phyloP scores from a whole-genome alignment of 2,797 vertebrate species.

The Huso huso region DNA sequence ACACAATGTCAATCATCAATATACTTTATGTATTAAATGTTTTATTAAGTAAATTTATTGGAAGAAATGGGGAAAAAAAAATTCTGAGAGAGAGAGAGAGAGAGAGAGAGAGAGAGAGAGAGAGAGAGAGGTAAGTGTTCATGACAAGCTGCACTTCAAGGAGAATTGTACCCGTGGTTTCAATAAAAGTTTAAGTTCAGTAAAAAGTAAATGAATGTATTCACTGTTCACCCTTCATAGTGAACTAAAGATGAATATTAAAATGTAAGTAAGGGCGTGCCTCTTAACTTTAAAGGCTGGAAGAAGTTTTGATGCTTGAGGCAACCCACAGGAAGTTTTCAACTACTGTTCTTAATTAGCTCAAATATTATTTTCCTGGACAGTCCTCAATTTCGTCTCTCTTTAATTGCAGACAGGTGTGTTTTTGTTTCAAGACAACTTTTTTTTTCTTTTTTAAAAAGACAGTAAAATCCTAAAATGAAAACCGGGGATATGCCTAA shows the following conservation, averaged over 20 bases:
- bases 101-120: no score
- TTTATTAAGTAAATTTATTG: no score
- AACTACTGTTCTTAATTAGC: slow-evolving; percentile 98
- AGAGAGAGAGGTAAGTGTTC: neutral
- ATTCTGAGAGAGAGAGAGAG: no score
- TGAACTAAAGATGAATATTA: slow-evolving; percentile 19
- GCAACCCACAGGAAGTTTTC: slow-evolving; percentile 94
- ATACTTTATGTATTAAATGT: no score
- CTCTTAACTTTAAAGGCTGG: slow-evolving; percentile 56
- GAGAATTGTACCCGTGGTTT: slow-evolving; percentile 30
- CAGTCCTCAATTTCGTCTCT: slow-evolving; percentile 75
- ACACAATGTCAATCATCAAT: no score
- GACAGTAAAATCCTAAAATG: no score
- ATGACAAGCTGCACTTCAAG: slow-evolving; percentile 14
- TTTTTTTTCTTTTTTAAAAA: no score
- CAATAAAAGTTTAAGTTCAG: slow-evolving; percentile 43
- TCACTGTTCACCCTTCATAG: neutral
- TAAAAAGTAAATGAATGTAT: neutral
- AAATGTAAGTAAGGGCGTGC: slow-evolving; percentile 31
- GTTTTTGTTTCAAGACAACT: no score
- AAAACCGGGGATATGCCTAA: no score
- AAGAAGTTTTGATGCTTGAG: slow-evolving; percentile 57
- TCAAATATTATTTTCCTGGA: slow-evolving; percentile 90
- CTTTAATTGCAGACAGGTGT: slow-evolving; percentile 98
- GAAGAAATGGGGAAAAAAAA: no score